phyloP scores from a whole-genome alignment of 30 jellyfish, hydroid and myxozoan genomes.

The Clytia hemisphaerica region DNA sequence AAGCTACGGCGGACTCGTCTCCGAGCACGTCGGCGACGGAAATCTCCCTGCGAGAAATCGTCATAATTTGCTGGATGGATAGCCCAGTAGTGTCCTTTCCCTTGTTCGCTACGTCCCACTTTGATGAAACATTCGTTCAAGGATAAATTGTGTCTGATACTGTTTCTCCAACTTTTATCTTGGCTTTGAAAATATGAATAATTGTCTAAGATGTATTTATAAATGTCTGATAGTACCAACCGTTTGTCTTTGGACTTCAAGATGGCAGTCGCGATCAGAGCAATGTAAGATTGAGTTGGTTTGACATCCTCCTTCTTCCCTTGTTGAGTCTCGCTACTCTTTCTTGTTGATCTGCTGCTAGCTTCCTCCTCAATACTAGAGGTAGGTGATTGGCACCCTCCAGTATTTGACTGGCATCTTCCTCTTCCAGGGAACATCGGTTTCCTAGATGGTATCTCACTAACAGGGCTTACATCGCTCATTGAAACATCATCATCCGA shows the following conservation, averaged over 20 bases:
- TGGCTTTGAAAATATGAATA: slow-evolving; percentile 72
- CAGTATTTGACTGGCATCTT: not conserved
- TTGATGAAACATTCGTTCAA: slow-evolving; percentile 76
- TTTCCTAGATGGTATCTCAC: too few relatives aligned
- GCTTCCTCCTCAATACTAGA: too few relatives aligned
- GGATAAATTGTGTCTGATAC: slow-evolving; percentile 76
- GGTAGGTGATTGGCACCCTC: too few relatives aligned
- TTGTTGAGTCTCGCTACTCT: too few relatives aligned
- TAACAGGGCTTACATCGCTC: too few relatives aligned
- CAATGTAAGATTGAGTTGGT: slow-evolving; percentile 84
- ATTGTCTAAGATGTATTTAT: slow-evolving; percentile 56
- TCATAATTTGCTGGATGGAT: slow-evolving; percentile 74
- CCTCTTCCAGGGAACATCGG: too few relatives aligned
- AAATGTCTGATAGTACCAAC: slow-evolving; percentile 70
- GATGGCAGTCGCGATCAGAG: slow-evolving; percentile 77
- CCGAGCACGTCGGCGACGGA: slow-evolving; percentile 72
- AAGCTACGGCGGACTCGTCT: slow-evolving; percentile 32
- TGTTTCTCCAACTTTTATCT: slow-evolving; percentile 89
- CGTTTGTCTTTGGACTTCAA: slow-evolving; percentile 45
- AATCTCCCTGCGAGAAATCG: slow-evolving; percentile 86
- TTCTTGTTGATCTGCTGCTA: too few relatives aligned
- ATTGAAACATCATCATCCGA: not conserved
- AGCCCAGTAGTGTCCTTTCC: slow-evolving; percentile 91
- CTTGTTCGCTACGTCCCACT: slow-evolving; percentile 84
- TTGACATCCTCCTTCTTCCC: not conserved